Percentiles rank a stretch among this genome's conserved stretches.
These are phyloP conservation scores for Xerus inauris DNA, from an alignment of 2,113 vertebrate genomes.

Conservation along the genomic window DNA sequence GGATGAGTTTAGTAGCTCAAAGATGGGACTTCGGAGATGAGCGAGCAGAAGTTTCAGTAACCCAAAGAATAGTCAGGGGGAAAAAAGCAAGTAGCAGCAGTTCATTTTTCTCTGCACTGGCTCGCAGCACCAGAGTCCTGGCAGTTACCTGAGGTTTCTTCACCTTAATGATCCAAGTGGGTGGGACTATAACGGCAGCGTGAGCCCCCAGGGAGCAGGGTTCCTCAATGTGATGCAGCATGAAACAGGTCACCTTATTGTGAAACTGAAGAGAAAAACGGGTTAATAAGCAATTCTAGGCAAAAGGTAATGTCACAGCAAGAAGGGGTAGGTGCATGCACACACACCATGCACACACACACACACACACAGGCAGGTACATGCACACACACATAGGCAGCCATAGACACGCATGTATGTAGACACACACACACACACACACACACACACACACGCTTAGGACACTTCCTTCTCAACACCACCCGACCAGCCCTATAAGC, in stretches of 20 bases:
- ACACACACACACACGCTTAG: not conserved
- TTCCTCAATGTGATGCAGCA: slow-evolving; percentile 99
- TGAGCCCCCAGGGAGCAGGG: slow-evolving; percentile 97
- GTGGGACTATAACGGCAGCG: slow-evolving; percentile 96
- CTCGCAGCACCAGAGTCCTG: slow-evolving; percentile 80
- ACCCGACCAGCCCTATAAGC: not conserved
- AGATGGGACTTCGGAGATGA: not conserved
- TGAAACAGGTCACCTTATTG: slow-evolving; percentile 99
- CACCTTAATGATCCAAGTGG: slow-evolving; percentile 99
- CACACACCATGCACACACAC: not conserved
- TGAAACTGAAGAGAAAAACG: slow-evolving; percentile 91
- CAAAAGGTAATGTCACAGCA: not conserved
- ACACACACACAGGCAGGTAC: too few relatives aligned
- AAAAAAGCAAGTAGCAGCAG: slow-evolving; percentile 55
- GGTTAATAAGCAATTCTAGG: slow-evolving; percentile 36
- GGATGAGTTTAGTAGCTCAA: not conserved
- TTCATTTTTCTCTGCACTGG: slow-evolving; percentile 68
- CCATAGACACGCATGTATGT: rapidly evolving
- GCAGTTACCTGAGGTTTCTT: slow-evolving; percentile 96
- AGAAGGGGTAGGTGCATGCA: not conserved
- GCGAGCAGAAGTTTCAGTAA: not conserved
- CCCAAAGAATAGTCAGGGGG: slow-evolving; percentile 64
- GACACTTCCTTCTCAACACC: not conserved
- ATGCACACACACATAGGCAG: rapidly evolving
- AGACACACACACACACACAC: not conserved